Evolutionary conservation across 2,113 vertebrate genomes (phyloP).

Genomic region (Oenanthe oenanthe): DNA sequence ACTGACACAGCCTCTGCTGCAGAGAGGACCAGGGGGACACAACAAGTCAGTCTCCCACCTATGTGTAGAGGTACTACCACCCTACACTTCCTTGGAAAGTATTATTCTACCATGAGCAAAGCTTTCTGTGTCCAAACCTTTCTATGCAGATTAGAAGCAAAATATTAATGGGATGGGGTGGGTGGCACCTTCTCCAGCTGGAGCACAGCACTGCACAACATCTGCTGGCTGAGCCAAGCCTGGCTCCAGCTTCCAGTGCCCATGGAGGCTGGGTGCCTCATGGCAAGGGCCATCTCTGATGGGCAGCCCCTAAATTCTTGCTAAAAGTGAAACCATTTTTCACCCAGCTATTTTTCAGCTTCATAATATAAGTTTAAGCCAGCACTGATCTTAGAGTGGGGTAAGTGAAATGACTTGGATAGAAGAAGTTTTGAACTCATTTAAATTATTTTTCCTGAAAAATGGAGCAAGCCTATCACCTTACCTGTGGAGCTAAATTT

Average conservation of each 20-base stretch:
- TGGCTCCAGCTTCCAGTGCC: background rate
- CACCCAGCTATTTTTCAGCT: background rate
- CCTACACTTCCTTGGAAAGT: background rate
- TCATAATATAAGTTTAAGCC: background rate
- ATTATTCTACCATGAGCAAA: background rate
- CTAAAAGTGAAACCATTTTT: background rate
- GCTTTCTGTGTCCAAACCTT: background rate
- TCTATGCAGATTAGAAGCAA: background rate
- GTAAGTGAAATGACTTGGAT: background rate
- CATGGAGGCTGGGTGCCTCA: accelerated
- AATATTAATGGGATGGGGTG: background rate
- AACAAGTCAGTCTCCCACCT: background rate
- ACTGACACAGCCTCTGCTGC: background rate
- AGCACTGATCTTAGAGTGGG: background rate
- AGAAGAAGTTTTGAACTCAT: background rate
- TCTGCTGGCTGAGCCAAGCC: background rate
- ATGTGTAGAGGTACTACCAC: too few species aligned
- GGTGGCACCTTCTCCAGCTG: background rate
- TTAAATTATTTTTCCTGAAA: background rate
- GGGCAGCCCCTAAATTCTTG: too few species aligned
- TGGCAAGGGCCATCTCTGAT: background rate
- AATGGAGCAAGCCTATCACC: background rate
- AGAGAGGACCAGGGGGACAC: background rate
- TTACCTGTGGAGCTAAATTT: background rate
- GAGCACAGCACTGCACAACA: background rate